Evolutionary conservation across 2,888 invertebrate species (phyloP).

Genomic region (Dicyrtomina minuta): DNA sequence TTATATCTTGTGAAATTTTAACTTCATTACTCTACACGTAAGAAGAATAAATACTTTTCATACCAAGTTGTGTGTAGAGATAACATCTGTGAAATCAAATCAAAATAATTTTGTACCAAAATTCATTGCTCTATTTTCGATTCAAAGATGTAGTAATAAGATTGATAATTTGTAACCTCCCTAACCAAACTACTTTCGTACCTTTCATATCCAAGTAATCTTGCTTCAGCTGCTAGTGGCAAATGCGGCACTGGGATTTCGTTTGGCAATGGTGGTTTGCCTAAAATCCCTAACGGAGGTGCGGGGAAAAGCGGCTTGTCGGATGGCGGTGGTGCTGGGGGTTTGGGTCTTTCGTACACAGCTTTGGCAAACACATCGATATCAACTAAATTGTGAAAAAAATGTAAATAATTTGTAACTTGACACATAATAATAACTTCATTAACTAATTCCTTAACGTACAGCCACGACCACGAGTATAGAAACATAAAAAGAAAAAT

Average conservation of each 20-base stretch:
- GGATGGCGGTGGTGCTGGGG: neutral
- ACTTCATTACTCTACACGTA: neutral
- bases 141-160: too few relatives aligned
- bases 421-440: neutral
- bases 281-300: neutral
- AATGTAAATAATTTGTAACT: conserved; percentile 1
- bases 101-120: conserved; percentile 1
- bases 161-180: too few relatives aligned
- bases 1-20: conserved; percentile 1
- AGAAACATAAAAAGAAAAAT: neutral
- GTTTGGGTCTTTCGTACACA: conserved; percentile 19
- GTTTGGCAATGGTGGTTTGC: neutral
- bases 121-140: too few relatives aligned
- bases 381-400: conserved; percentile 28
- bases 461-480: too few relatives aligned
- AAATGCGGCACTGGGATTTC: neutral
- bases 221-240: neutral
- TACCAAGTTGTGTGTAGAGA: conserved; percentile 39
- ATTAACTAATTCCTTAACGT: neutral
- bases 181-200: conserved; percentile 8
- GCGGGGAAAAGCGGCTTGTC: neutral
- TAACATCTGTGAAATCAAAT: conserved; percentile 34
- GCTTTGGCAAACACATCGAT: conserved; percentile 32
- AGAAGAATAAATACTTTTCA: neutral
- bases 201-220: conserved; percentile 34